Evolutionary conservation across 2,797 vertebrate species (phyloP).

Genomic region (Tauraco hartlaubi): DNA sequence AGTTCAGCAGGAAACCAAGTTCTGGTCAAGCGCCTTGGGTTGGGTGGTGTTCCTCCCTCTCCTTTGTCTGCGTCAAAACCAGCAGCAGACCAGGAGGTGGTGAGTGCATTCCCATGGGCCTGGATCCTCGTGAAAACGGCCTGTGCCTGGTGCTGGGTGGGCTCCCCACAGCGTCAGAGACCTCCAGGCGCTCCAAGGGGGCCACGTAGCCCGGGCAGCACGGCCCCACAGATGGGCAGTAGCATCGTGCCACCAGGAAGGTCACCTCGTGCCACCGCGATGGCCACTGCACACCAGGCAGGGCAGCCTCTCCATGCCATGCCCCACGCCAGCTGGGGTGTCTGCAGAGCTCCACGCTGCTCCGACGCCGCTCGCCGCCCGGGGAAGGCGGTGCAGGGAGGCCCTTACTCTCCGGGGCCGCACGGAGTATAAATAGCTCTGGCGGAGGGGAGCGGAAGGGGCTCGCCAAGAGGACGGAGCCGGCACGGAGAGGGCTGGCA

Average conservation of each 20-base stretch:
- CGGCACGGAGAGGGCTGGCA: background rate
- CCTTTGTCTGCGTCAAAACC: background rate
- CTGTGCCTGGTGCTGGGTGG: background rate
- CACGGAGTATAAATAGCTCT: background rate
- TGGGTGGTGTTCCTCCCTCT: background rate
- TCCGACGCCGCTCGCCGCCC: rapidly evolving
- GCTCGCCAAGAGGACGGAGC: background rate
- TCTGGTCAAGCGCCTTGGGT: background rate
- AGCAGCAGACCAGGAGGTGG: background rate
- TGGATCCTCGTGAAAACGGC: background rate
- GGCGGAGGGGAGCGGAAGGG: background rate
- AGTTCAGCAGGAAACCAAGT: background rate
- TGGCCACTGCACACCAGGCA: too few relatives aligned
- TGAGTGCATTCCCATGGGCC: background rate
- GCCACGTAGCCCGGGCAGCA: rapidly evolving
- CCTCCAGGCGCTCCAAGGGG: background rate
- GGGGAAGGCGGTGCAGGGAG: background rate
- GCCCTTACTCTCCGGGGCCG: background rate
- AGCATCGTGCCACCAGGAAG: too few relatives aligned
- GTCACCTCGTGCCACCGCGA: rapidly evolving
- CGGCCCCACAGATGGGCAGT: rapidly evolving
- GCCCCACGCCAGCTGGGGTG: rapidly evolving
- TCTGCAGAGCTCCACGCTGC: background rate
- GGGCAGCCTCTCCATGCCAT: rapidly evolving
- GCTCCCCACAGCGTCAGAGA: background rate